Evolutionary conservation across 2,888 invertebrate genomes (phyloP), one percentile per base, ranked within the genome.

Genomic region (Anodontia alba): DNA sequence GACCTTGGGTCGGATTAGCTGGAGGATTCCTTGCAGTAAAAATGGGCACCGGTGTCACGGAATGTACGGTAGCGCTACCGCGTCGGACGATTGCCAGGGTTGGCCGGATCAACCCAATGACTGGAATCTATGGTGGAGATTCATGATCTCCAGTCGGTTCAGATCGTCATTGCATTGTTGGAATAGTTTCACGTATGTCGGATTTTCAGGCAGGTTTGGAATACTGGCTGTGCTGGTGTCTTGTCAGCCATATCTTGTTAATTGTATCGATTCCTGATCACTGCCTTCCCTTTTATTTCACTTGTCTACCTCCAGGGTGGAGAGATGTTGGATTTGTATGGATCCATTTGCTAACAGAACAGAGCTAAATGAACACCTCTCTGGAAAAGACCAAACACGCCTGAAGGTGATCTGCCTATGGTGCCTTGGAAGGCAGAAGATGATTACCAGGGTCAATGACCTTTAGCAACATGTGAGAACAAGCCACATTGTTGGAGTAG

Each of bases 401-500:
- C n/a, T n/a, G n/a, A n/a, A n/a, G n/a, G n/a, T n/a, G n/a, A n/a
- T n/a, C n/a, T n/a, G n/a, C n/a, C n/a, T n/a, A n/a, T 80, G 80
- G 80, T 76, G 80, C 20, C 26, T 17, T 12, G 73, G 68, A 33
- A 49, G 33, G 38, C 42, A 38, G 10, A 54, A 29, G 29, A 80
- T 70, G 0, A 76, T 73, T 62, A 80, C 80, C 0, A 72, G 73
- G 43, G 42, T 80, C 1, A 26, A 36, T 7, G 76, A 80, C 31
- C 46, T 76, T 10, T 57, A 73, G 26, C 57, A 73, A 0, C 77
- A 77, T n/a, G 62, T 77, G 0, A 54, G 31, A 3, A 33, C 62
- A 1, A 43, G 10, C 0, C 80, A 81, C 33, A 29, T n/a, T n/a
- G n/a, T n/a, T n/a, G n/a, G n/a, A n/a, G n/a, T n/a, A n/a, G n/a